Evolutionary conservation across 1,140 invertebrate genomes (phyloP), one percentile per base, ranked within the genome.

Genomic region (Teleogryllus occipitalis): DNA sequence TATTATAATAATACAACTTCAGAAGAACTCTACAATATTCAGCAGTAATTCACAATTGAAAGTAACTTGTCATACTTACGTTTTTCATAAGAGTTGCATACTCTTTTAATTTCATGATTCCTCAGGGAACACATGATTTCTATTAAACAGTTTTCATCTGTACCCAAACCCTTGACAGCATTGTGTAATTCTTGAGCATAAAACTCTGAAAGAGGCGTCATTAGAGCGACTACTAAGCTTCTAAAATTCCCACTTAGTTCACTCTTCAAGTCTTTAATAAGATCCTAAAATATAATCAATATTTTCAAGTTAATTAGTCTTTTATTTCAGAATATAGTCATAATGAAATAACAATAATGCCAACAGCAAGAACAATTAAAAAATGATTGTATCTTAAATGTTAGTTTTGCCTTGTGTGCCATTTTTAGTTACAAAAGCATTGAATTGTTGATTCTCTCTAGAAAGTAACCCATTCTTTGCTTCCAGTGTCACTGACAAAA

Each of bases 171-270:
- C 47, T 82, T 81, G 75, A 91, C 88, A 39, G 90, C 89, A 47
- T 88, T 85, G 79, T 89, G 84, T 27, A 91, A 78, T 79, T 87
- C 84, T 74, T 86, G 81, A 21, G 88, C 89, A 80, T 90, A 86
- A 82, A 87, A 91, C 8, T 88, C 85, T 77, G 84, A 83, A 12
- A 87, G 86, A 4, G 87, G 85, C 5, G 47, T 87, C 88, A 91
- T 88, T 80, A 91, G 81, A 7, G 88, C 88, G 15, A 90, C 48
- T n/a, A 91, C 86, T 27, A 87, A 84, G 79, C 89, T 85, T 82
- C 90, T 88, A 82, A 89, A 89, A 80, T 89, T 87, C 49, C 90
- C 90, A 80, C 84, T 83, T n/a, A 90, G 82, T 81, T 91, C 90
- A 72, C 85, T 86, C 82, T 89, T 88, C 77, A 91, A 83, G 75